A percentile compares a stretch with the other conserved stretches of the same genome.
These are phyloP conservation scores for rabbit (Oryctolagus cuniculus) DNA, from an alignment of 2,113 vertebrate genomes.

Conservation along the genomic window DNA sequence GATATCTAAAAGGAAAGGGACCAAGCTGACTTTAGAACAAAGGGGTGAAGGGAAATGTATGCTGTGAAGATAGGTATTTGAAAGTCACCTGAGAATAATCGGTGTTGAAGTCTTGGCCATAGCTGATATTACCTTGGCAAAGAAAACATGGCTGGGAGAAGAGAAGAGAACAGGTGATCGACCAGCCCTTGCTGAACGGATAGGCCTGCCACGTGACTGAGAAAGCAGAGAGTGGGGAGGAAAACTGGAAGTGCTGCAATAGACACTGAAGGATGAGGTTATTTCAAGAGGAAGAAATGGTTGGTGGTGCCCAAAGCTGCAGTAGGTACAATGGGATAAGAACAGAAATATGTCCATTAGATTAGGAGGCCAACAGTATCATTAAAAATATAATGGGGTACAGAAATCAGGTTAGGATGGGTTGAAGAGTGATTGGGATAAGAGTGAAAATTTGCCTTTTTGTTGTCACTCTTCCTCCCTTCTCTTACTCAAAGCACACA, in stretches of 20 bases:
- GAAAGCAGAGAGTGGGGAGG: neutral
- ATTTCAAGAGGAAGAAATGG: slow-evolving; percentile 15
- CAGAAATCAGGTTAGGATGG: neutral
- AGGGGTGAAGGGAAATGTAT: neutral
- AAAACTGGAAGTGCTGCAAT: neutral
- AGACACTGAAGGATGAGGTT: neutral
- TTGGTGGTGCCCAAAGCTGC: neutral
- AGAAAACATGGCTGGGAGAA: neutral
- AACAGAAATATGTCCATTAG: neutral
- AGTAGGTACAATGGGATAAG: neutral
- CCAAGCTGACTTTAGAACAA: neutral
- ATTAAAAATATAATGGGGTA: neutral
- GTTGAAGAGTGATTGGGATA: neutral
- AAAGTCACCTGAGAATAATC: neutral
- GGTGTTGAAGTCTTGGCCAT: neutral
- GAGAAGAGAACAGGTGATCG: neutral
- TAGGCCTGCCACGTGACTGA: neutral
- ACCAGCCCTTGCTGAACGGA: neutral
- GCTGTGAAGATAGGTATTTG: neutral
- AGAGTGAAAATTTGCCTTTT: neutral
- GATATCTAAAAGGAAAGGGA: neutral
- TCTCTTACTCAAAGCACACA: neutral
- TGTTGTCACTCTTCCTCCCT: neutral
- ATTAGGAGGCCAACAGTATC: neutral
- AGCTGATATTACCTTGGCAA: neutral